These are phyloP conservation scores for Pempheris klunzingeri DNA, from an alignment of 2,797 vertebrate genomes.

Conservation along the genomic window DNA sequence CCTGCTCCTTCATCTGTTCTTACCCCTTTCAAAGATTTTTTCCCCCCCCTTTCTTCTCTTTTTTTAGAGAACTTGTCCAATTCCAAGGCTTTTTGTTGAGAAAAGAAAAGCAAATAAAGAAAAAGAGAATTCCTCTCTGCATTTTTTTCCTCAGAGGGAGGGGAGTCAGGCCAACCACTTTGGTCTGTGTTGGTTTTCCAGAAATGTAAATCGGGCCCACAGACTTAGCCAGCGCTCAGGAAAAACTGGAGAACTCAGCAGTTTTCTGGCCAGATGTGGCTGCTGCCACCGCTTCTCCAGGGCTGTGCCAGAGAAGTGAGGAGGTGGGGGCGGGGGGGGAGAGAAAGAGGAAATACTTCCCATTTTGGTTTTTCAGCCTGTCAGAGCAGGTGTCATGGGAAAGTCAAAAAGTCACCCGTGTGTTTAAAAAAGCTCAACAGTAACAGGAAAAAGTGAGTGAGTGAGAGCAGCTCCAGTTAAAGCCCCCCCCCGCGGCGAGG, in stretches of 20 bases:
- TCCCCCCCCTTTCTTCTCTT: background rate
- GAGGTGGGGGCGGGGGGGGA: too few species aligned
- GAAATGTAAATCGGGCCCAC: conserved; percentile 66
- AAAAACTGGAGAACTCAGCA: conserved; percentile 56
- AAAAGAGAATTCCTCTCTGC: conserved; percentile 57
- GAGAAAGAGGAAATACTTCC: conserved; percentile 31
- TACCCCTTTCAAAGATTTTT: conserved; percentile 42
- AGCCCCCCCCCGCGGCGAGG: conserved; percentile 9
- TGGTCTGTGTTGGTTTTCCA: conserved; percentile 69
- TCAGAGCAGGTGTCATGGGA: conserved; percentile 62
- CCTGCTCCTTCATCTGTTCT: conserved; percentile 54
- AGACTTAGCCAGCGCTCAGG: conserved; percentile 19
- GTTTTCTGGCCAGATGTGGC: conserved; percentile 65
- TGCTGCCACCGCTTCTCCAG: conserved; percentile 11
- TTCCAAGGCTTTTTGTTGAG: conserved; percentile 42
- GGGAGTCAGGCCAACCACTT: conserved; percentile 32
- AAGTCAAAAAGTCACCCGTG: conserved; percentile 25
- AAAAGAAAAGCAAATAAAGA: conserved; percentile 15
- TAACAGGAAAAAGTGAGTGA: conserved; percentile 29
- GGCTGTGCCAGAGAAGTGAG: background rate
- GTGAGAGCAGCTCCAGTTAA: conserved; percentile 11
- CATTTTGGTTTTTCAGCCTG: conserved; percentile 29
- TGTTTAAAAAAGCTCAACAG: conserved; percentile 14
- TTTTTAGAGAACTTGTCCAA: conserved; percentile 40
- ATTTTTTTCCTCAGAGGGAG: conserved; percentile 38